These are phyloP conservation scores for Allophyes oxyacanthae DNA, from an alignment of 2,888 invertebrate species.

Conservation along the genomic window DNA sequence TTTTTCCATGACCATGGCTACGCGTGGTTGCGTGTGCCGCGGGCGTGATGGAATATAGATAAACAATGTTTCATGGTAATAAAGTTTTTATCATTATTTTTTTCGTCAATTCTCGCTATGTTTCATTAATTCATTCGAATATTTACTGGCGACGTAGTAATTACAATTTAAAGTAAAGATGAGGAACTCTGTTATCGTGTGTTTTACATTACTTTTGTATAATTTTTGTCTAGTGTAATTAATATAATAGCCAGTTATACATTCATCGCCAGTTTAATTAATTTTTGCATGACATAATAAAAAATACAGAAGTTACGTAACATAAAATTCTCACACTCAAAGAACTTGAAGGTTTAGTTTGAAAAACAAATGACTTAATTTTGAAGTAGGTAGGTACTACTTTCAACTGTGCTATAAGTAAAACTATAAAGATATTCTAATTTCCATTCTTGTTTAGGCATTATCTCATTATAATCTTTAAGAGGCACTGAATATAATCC, in stretches of 20 bases:
- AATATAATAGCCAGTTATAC: slow-evolving; percentile 22
- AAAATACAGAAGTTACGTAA: no score
- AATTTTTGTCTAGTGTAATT: slow-evolving; percentile 36
- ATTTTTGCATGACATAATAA: no score
- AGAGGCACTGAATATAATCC: no score
- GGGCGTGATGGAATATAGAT: slow-evolving; percentile 69
- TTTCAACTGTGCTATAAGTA: no score
- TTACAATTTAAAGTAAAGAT: slow-evolving; percentile 49
- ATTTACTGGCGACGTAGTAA: slow-evolving; percentile 56
- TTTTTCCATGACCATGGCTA: slow-evolving; percentile 70
- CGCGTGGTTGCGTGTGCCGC: slow-evolving; percentile 71
- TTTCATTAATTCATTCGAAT: slow-evolving; percentile 65
- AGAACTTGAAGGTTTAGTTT: no score
- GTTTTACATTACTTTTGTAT: slow-evolving; percentile 12
- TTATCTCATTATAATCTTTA: background rate
- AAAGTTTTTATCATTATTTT: slow-evolving; percentile 59
- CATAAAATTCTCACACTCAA: no score
- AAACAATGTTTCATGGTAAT: slow-evolving; percentile 69
- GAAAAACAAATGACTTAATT: no score
- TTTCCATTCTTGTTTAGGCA: no score
- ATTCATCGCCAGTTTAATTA: slow-evolving; percentile 5
- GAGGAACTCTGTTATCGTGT: slow-evolving; percentile 29
- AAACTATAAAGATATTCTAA: no score
- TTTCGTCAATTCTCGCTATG: slow-evolving; percentile 63
- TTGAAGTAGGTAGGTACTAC: no score